phyloP scores from a whole-genome alignment of 2,888 invertebrate genomes.

The Pseudolycoriella hygida region DNA sequence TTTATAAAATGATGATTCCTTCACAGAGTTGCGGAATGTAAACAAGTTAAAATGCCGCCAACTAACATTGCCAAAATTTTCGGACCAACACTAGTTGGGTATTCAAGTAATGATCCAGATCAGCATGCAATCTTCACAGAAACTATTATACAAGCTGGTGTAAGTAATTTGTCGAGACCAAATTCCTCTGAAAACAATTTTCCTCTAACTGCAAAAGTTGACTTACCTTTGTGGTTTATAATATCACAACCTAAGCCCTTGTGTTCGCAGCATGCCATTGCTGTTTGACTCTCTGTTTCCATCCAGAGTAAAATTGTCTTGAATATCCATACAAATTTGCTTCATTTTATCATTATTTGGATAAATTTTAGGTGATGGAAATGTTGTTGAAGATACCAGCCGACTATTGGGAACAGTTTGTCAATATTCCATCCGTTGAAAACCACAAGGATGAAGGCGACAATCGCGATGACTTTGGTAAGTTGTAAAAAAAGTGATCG shows the following conservation, averaged over 20 bases:
- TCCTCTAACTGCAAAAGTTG: too few relatives aligned
- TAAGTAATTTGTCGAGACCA: too few relatives aligned
- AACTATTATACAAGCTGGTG: slow-evolving; percentile 55
- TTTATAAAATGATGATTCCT: slow-evolving; percentile 4
- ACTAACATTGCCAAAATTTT: slow-evolving; percentile 81
- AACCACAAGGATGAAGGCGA: slow-evolving; percentile 6
- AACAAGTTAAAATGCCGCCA: slow-evolving; percentile 80
- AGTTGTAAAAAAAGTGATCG: neutral
- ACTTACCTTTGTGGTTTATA: too few relatives aligned
- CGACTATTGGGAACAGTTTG: slow-evolving; percentile 60
- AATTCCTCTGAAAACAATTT: too few relatives aligned
- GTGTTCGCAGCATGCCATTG: too few relatives aligned
- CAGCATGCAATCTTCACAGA: slow-evolving; percentile 57
- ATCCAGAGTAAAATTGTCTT: too few relatives aligned
- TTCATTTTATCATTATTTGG: too few relatives aligned
- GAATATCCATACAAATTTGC: too few relatives aligned
- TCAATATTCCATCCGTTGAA: slow-evolving; percentile 29
- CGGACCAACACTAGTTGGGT: slow-evolving; percentile 88
- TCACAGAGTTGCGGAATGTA: slow-evolving; percentile 59
- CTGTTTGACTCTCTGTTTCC: too few relatives aligned
- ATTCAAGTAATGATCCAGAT: slow-evolving; percentile 55
- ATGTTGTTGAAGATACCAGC: slow-evolving; percentile 47
- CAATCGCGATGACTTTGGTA: neutral
- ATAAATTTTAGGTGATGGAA: slow-evolving; percentile 47
- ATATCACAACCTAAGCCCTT: too few relatives aligned